Evolutionary conservation across 2,888 invertebrate genomes (phyloP).

Genomic region (Eudasyphora cyanicolor): DNA sequence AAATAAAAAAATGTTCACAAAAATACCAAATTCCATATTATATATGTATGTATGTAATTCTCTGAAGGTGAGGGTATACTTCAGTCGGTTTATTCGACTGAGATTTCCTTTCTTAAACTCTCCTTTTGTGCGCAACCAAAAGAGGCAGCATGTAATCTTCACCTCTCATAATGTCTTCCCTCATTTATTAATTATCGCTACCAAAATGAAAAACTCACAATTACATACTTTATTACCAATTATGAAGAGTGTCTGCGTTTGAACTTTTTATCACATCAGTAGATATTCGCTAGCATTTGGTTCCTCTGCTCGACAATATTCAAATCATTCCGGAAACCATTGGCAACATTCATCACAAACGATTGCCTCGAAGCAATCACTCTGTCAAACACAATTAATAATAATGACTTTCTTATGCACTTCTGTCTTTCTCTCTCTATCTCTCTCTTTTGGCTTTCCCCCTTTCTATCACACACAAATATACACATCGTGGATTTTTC

Average conservation of each 20-base stretch:
- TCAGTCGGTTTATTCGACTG: too few species aligned
- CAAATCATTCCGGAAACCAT: slow-evolving; percentile 3
- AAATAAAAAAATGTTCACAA: too few species aligned
- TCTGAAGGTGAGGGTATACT: too few species aligned
- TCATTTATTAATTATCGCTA: not conserved
- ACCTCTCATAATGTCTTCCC: too few species aligned
- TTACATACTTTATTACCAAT: not conserved
- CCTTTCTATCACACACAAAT: too few species aligned
- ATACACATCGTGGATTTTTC: too few species aligned
- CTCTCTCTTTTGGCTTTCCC: slow-evolving; percentile 13
- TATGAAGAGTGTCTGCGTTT: not conserved
- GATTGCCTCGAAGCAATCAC: slow-evolving; percentile 2
- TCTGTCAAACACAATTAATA: slow-evolving; percentile 18
- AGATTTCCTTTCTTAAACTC: too few species aligned
- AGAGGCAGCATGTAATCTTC: too few species aligned
- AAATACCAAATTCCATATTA: too few species aligned
- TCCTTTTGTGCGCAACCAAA: too few species aligned
- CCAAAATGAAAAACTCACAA: not conserved
- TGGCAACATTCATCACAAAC: slow-evolving; percentile 25
- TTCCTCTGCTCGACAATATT: not conserved
- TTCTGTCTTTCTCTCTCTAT: not conserved
- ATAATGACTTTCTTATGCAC: slow-evolving; percentile 21
- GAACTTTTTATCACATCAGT: not conserved
- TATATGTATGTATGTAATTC: too few species aligned
- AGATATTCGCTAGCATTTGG: not conserved